Conservation (phyloP, 2,797 vertebrate species). For the Xerus rutilus region DNA sequence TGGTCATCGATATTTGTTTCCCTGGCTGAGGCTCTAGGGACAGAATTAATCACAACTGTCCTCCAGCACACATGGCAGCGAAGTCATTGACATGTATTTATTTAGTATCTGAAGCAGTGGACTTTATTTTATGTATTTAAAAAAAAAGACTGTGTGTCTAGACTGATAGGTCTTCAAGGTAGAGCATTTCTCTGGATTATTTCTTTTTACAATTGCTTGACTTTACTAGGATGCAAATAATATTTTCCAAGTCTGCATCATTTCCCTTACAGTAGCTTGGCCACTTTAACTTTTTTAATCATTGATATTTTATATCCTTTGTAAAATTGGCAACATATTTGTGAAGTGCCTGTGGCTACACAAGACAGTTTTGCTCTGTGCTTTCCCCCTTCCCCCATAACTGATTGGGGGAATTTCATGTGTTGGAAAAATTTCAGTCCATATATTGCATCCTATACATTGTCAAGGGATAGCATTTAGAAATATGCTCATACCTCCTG, state of each 20-base stretch:
- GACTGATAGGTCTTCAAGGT: background rate
- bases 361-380: background rate
- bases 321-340: background rate
- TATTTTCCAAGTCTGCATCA: background rate
- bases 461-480: background rate
- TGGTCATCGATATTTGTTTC: conserved; percentile 23
- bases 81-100: background rate
- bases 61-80: background rate
- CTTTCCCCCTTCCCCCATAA: background rate
- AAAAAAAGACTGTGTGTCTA: conserved; percentile 3
- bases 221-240: background rate
- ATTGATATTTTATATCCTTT: conserved; percentile 8
- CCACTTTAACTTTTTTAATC: background rate
- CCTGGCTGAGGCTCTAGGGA: background rate
- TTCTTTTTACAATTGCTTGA: conserved; percentile 26
- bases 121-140: background rate
- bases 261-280: conserved; percentile 3
- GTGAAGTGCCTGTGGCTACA: background rate
- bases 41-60: conserved; percentile 2
- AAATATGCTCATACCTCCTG: background rate
- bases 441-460: background rate
- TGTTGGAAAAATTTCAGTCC: background rate
- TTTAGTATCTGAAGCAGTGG: background rate
- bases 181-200: background rate
- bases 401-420: background rate